Base-by-base conservation (phyloP, 2,888 invertebrate genomes). In the Drosophila buzzatii region DNA sequence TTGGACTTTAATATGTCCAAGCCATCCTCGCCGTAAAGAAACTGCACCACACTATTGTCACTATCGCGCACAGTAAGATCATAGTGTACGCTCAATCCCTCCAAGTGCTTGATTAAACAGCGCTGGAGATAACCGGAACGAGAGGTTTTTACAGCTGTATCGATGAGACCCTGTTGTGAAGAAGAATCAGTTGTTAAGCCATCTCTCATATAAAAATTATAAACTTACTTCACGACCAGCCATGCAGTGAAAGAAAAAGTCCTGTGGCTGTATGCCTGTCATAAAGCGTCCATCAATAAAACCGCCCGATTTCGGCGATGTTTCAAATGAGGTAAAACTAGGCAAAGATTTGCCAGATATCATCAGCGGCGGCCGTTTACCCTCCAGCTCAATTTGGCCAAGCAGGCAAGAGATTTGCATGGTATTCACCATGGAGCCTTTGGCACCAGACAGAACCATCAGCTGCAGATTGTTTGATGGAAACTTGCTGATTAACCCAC, bases 241-340 rank as follows among this genome's bases (percentile, higher is more conserved):
- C 99, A 99, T 99, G 91, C 99, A 99, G 94, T 99, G 99, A 94
- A 99, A 99, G 94, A 99, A 99, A 92, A 99, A 99, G 91, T 99
- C 99, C 93, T 98, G 99, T 0, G 99, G 99, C 90, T 97, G 96
- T 83, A 99, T 98, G n/a, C 99, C 99, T 0, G 99, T 99, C 95
- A 99, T 96, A 92, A 99, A 99, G 12, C 99, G 95, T 0, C 98
- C 98, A 82, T 97, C 97, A 62, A 99, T 97, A 91, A 98, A 99
- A 1, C 99, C 99, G 10, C 99, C 99, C 0, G 99, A 97, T 90
- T 97, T 94, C 0, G 99, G 98, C 0, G 97, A 95, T 10, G 96
- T 95, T 88, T 99, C 98, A 87, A 97, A 98, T 0, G 96, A 95
- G 2, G 95, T 94, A 92, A 99, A 99, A 89, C 98, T 98, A 0